phyloP scores from a whole-genome alignment of 1,140 invertebrate genomes.

The Lycorma delicatula region DNA sequence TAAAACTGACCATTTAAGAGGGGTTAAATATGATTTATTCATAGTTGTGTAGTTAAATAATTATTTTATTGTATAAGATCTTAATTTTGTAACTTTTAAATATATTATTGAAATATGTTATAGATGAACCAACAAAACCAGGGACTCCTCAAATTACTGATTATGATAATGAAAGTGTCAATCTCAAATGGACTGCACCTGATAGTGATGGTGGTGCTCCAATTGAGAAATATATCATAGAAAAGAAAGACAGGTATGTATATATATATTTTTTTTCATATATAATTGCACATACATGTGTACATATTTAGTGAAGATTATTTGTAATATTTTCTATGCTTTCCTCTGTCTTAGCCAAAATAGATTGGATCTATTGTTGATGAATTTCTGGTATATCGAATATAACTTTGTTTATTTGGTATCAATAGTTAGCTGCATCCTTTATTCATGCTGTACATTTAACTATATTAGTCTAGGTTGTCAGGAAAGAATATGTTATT shows the following conservation, averaged over 20 bases:
- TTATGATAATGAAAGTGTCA: conserved; percentile 88
- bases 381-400: too few species aligned
- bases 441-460: too few species aligned
- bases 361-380: too few species aligned
- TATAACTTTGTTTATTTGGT: too few species aligned
- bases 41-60: not conserved
- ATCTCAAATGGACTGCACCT: conserved; percentile 91
- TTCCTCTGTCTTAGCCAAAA: too few species aligned
- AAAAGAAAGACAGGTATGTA: conserved; percentile 78
- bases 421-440: too few species aligned
- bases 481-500: too few species aligned
- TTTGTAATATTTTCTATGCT: too few species aligned
- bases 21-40: not conserved
- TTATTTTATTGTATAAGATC: not conserved
- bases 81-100: not conserved
- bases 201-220: conserved; percentile 86
- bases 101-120: conserved; percentile 27
- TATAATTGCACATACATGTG: too few species aligned
- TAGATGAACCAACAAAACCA: conserved; percentile 75
- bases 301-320: too few species aligned
- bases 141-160: conserved; percentile 84
- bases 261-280: too few species aligned
- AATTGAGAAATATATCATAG: conserved; percentile 94
- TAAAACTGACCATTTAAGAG: not conserved
- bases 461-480: too few species aligned